Percentiles rank a stretch among this genome's conserved stretches.
phyloP scores from a whole-genome alignment of 2,888 invertebrate species.

The Thysanoteuthis rhombus region DNA sequence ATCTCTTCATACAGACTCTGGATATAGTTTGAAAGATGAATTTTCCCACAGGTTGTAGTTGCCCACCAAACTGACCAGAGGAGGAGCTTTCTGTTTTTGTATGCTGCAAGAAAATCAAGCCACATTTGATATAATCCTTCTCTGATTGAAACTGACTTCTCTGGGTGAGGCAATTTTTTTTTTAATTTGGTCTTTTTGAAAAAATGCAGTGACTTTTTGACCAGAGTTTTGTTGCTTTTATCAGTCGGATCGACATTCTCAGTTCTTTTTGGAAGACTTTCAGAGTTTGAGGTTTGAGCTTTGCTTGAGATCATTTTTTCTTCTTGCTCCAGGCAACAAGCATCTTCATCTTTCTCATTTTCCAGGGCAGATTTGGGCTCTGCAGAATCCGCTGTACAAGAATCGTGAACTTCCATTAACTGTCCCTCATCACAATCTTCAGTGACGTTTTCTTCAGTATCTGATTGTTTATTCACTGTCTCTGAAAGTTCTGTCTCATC shows the following conservation, averaged over 20 bases:
- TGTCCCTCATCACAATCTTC: background rate
- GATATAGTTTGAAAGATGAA: constrained; percentile 80
- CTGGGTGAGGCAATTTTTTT: background rate
- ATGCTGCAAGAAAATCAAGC: background rate
- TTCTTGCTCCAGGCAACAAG: background rate
- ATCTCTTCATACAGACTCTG: constrained; percentile 82
- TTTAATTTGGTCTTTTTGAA: background rate
- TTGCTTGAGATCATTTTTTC: background rate
- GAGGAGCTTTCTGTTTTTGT: constrained; percentile 51
- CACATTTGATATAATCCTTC: constrained; percentile 12
- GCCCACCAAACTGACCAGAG: constrained; percentile 87
- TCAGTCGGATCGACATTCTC: background rate
- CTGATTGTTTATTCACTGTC: background rate
- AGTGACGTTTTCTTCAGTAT: background rate
- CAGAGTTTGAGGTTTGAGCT: background rate
- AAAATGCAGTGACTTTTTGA: background rate
- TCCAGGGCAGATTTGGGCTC: background rate
- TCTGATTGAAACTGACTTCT: background rate
- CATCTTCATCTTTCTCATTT: background rate
- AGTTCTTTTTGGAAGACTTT: background rate
- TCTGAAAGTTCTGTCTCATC: background rate
- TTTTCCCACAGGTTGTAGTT: constrained; percentile 78
- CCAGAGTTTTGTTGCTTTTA: background rate
- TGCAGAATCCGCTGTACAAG: background rate
- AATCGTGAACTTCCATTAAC: background rate